Percentiles rank a stretch among this genome's conserved stretches.
Evolutionary conservation across 2,113 vertebrate genomes (phyloP).

Genomic region (Takifugu bimaculatus): DNA sequence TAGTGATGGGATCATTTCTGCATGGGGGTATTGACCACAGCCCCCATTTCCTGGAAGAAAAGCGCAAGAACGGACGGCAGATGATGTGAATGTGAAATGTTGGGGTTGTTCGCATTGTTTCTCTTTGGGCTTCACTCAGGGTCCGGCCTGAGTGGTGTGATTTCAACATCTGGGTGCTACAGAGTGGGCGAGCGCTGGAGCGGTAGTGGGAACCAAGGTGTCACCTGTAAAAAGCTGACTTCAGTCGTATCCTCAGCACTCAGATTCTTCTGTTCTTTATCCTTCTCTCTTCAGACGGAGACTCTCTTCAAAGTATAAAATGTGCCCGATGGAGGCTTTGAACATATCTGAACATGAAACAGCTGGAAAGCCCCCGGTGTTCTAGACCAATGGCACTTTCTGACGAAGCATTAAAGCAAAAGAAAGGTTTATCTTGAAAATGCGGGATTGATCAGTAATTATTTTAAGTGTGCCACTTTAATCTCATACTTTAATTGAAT

Average conservation of each 20-base stretch:
- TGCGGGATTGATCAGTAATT: no score
- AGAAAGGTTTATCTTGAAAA: background rate
- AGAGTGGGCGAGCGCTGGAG: slow-evolving; percentile 3
- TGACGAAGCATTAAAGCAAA: slow-evolving; percentile 12
- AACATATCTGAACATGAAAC: slow-evolving; percentile 24
- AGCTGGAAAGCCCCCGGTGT: slow-evolving; percentile 4
- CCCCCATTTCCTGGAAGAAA: slow-evolving; percentile 2
- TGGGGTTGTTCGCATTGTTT: slow-evolving; percentile 16
- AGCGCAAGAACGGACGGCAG: background rate
- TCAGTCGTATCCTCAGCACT: slow-evolving; percentile 36
- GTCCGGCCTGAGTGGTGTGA: slow-evolving; percentile 27
- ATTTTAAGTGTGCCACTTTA: no score
- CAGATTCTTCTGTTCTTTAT: slow-evolving; percentile 26
- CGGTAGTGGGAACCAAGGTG: slow-evolving; percentile 1
- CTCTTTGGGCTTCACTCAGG: background rate
- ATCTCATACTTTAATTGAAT: no score
- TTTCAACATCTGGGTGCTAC: slow-evolving; percentile 50
- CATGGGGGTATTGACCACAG: slow-evolving; percentile 7
- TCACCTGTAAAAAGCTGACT: slow-evolving; percentile 34
- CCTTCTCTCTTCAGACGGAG: slow-evolving; percentile 20
- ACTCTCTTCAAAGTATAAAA: slow-evolving; percentile 1
- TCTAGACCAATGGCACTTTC: background rate
- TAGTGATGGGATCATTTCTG: slow-evolving; percentile 6
- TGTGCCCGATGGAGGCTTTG: slow-evolving; percentile 25
- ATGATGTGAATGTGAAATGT: background rate